Base-by-base conservation (phyloP, 1,140 invertebrate genomes). In the Nymphalis io region DNA sequence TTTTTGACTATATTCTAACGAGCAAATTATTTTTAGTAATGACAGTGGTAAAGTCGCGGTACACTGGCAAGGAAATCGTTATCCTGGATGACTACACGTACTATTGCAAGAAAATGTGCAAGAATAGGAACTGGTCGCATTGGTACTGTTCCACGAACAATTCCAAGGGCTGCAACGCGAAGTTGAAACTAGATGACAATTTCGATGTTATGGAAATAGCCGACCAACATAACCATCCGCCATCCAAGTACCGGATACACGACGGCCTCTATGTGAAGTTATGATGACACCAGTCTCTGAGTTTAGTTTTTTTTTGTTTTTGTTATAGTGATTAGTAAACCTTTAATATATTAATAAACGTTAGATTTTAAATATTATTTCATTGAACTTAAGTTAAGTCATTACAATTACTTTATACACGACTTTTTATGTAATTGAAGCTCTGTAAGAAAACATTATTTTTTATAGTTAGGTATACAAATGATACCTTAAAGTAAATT, bases 111-210 rank as follows among this genome's bases (percentile, higher is more conserved):
- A 80, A 78, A 51, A 75, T 78, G 53, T 81, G 74, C 65, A 82
- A 81, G 65, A 81, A 72, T 16, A 84, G 76, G 2, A 84, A 81
- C 13, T 69, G 70, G 33, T 83, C 75, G 16, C 70, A 79, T 10
- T 91, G 89, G 87, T 80, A 81, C 60, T 89, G 87, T 46, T 89
- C 89, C 2, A 90, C 87, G 1, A 81, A 88, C 46, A 84, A 86
- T 65, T 83, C 79, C 62, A 81, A 81, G 16, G 87, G 86, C 0
- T 91, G 88, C 38, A 87, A 85, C 46, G 86, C 86, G 0, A 87
- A 82, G 44, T 65, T 88, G 12, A 82, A 74, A 11, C 16, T 88
- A 23, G 78, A 88, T 53, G 77, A 82, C 18, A 80, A 86, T 20
- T 82, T 79, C 21, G 78, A 70, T 8, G 75, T 85, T 0, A 40